Base-by-base conservation (phyloP, 2,888 invertebrate genomes). In the Elysia crispata region DNA sequence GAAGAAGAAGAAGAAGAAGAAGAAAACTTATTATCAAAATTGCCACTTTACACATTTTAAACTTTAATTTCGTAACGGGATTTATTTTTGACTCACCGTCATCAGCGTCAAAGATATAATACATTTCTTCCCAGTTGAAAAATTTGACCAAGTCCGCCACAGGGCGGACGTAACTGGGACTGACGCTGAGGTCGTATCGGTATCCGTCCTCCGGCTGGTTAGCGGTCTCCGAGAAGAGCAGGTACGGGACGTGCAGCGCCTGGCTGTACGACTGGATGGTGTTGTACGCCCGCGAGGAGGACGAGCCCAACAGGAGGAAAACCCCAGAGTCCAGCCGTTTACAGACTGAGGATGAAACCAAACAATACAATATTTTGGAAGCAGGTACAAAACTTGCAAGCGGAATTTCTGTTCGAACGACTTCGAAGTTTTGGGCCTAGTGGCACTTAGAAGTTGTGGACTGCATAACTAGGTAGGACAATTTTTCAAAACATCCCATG, bases 91-190 rank as follows among this genome's bases (percentile, higher is more conserved):
- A 80, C 86, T 94, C 93, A 97, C 97, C 97, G 90, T 97, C 96
- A 90, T 97, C 96, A 0, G 96, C 96, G 92, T 97, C 97, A 92
- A 97, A 97, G 87, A 98, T 94, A 93, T 97, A 97, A 90, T 97
- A 96, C 86, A 97, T 95, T 91, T 95, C 95, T 87, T 95, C 94
- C 97, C 97, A 98, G 69, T 95, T 96, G 92, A 98, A 98, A 93
- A 96, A 95, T 85, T 95, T 94, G 89, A 99, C 97, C 81, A 98
- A 96, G 93, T 98, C 98, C 86, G 98, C 96, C 91, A 99, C 96
- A 81, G 98, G 98, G 90, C 95, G 95, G 92, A 98, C 97, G 93
- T 98, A 98, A 93, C 98, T 96, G 60, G 99, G 98, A 83, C 97
- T 94, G 95, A 99, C 96, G 92, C 88, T 88, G 73, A 91, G 83